Evolutionary conservation across 2,113 vertebrate species (phyloP), one percentile per base, ranked within the genome.

Genomic region (Benitochromis conjunctus): DNA sequence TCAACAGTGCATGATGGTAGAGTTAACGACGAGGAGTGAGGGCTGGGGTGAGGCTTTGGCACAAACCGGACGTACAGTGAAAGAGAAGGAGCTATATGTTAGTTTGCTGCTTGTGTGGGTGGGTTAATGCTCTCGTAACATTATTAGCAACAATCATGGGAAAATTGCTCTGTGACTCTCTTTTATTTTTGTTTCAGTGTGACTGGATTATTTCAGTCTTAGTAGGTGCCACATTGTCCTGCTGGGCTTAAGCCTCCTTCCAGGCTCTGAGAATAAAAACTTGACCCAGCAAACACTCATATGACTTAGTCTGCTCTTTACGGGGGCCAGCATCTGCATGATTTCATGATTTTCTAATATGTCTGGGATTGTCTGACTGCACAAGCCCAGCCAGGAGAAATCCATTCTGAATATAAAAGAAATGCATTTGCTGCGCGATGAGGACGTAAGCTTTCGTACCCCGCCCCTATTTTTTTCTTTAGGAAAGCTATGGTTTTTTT

Each of bases 361-460:
- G 62, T 85, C 34, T 46, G 18, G 83, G 62, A 86, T 89, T 87
- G 89, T 79, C 51, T 86, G 80, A 5, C 53, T 64, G 88, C 83
- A 80, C 82, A 79, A 51, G 69, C 69, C 21, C 29, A 10, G 38
- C 36, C 38, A 7, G 85, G 78, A 29, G 41, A 80, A 81, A 87
- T 89, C 62, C 57, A 26, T 57, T 83, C 18, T 56, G 81, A 74
- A 78, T 43, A 62, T 81, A 51, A 4, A 54, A 29, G 82, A 80
- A 78, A 24, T 84, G 82, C 24, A 84, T 80, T 83, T 64, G 16
- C 16, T 78, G 24, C 43, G 9, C 34, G 66, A 71, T 71, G 7
- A 46, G 78, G 80, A 64, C 12, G 18, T 26, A 31, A 19, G 26
- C 36, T 62, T 57, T 9, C 21, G 9, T 34, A 2, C 9, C 60